Percentiles rank a stretch among this genome's conserved stretches.
Evolutionary conservation across 2,888 invertebrate genomes (phyloP).

Genomic region (Meta bourneti): DNA sequence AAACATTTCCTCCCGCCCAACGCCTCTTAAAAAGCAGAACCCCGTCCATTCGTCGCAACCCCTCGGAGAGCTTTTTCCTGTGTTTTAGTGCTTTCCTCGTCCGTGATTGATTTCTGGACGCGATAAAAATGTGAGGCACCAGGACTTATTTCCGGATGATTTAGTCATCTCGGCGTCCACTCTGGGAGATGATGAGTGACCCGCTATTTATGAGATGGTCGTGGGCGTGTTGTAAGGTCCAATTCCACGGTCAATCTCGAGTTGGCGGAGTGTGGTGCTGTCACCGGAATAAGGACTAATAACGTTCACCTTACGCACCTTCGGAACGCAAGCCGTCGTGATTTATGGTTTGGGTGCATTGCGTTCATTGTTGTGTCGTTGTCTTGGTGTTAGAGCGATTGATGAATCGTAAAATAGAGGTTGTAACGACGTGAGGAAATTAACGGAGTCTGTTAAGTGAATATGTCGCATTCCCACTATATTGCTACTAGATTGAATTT

Average conservation of each 20-base stretch:
- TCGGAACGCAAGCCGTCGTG: not conserved
- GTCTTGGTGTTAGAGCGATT: too few species aligned
- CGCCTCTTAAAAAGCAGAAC: too few species aligned
- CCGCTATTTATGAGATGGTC: not conserved
- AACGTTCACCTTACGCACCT: not conserved
- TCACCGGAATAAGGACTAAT: conserved; percentile 1
- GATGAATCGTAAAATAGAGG: too few species aligned
- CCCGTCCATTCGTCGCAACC: not conserved
- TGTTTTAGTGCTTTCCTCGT: conserved; percentile 16
- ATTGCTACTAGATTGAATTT: too few species aligned
- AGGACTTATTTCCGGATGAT: conserved; percentile 56
- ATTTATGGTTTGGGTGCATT: too few species aligned
- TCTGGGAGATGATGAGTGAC: not conserved
- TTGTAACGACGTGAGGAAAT: too few species aligned
- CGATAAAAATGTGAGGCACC: conserved; percentile 17
- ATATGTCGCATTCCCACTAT: too few species aligned
- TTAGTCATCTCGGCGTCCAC: conserved; percentile 11
- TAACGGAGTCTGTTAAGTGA: too few species aligned
- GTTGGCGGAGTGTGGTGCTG: not conserved
- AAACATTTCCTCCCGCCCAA: not conserved
- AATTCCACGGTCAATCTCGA: not conserved
- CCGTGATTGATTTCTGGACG: conserved; percentile 38
- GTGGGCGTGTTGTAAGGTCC: not conserved
- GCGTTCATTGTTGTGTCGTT: too few species aligned
- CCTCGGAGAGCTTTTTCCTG: not conserved